Base-by-base conservation (phyloP, 2,888 invertebrate species). In the Amiota minor region DNA sequence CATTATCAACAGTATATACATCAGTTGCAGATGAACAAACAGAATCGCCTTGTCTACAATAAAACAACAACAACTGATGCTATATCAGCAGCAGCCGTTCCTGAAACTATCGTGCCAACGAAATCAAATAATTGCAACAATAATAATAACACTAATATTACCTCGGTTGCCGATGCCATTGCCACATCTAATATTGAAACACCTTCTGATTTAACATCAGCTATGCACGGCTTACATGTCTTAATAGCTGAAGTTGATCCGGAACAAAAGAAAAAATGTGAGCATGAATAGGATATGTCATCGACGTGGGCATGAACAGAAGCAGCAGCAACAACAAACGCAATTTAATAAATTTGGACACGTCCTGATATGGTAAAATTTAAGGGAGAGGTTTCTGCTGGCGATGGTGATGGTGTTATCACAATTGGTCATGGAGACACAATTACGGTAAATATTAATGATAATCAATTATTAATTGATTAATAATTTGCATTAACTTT, bases 1-100 rank as follows among this genome's bases (percentile, higher is more conserved):
- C 99, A 99, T 90, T 99, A 98, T 89, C 97, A 98, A 88, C 98
- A 99, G 87, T 99, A 99, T 89, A 98, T 99, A 93, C 97, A 98
- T 84, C 99, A 99, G 89, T 91, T 98, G 55, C 94, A 93, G 72
- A 76, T 88, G 78, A 89, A 89, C 78, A 87, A 79, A 65, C 88
- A 79, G 72, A 81, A 75, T 35, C 81, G 74, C 61, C 77, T n/a
- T n/a, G n/a, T n/a, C n/a, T n/a, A n/a, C n/a, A n/a, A n/a, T n/a
- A n/a, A n/a, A n/a, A n/a, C n/a, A n/a, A n/a, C n/a, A n/a, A n/a
- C n/a, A n/a, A n/a, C n/a, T n/a, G n/a, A n/a, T n/a, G n/a, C n/a
- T n/a, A n/a, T n/a, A n/a, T n/a, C n/a, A n/a, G n/a, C n/a, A n/a
- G n/a, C n/a, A n/a, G n/a, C n/a, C n/a, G n/a, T n/a, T n/a, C n/a